phyloP scores from a whole-genome alignment of 2,797 vertebrate genomes.

The Acanthis flammea region DNA sequence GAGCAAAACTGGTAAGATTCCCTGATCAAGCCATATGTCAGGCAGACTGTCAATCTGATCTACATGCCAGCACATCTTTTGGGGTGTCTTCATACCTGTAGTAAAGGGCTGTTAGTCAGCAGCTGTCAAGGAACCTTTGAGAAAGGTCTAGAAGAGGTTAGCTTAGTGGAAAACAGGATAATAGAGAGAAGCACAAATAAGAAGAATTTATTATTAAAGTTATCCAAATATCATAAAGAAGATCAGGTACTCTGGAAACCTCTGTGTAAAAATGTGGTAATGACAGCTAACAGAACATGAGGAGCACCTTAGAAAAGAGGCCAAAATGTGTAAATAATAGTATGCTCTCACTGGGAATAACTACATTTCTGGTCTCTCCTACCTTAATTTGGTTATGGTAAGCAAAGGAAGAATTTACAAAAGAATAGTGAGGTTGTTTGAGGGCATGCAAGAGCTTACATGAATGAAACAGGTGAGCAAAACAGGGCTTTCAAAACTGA shows the following conservation, averaged over 20 bases:
- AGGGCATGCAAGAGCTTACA: neutral
- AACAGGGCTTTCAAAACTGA: neutral
- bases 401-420: neutral
- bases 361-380: neutral
- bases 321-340: neutral
- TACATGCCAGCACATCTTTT: neutral
- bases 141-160: neutral
- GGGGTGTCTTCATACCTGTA: neutral
- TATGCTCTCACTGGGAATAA: neutral
- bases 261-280: neutral
- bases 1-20: neutral
- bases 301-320: neutral
- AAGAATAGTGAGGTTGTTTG: neutral
- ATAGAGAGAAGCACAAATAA: neutral
- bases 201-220: neutral
- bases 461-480: neutral
- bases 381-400: neutral
- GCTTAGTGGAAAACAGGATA: neutral
- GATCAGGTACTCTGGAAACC: neutral
- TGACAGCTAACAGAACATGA: neutral
- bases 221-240: neutral
- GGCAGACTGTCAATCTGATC: neutral
- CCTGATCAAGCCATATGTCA: neutral
- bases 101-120: neutral
- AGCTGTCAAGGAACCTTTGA: neutral